These are phyloP conservation scores for Lissonota sp. DNA, from an alignment of 2,888 invertebrate species.

Conservation along the genomic window DNA sequence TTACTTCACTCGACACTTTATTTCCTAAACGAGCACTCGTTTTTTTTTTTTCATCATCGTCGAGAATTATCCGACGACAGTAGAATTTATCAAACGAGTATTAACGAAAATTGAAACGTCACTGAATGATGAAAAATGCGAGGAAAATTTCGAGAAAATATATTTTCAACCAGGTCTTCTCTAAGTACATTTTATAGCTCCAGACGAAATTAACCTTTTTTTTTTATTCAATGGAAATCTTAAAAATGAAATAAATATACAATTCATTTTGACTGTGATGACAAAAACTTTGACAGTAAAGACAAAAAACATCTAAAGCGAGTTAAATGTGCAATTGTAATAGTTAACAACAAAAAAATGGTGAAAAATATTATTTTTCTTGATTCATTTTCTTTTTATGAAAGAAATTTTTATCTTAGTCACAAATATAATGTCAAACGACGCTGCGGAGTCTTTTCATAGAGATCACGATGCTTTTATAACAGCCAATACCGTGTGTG, in stretches of 20 bases:
- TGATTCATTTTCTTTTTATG: too few species aligned
- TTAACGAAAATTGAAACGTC: slow-evolving; percentile 49
- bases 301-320: neutral
- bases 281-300: neutral
- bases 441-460: too few species aligned
- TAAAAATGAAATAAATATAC: neutral
- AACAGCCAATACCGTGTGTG: too few species aligned
- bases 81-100: slow-evolving; percentile 39
- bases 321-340: too few species aligned
- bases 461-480: too few species aligned
- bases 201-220: neutral
- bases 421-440: too few species aligned
- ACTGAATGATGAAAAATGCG: slow-evolving; percentile 18
- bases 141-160: slow-evolving; percentile 11
- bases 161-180: neutral
- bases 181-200: neutral
- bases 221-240: neutral
- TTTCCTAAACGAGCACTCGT: slow-evolving; percentile 4
- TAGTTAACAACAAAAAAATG: too few species aligned
- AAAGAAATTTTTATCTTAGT: too few species aligned
- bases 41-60: slow-evolving; percentile 7
- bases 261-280: neutral
- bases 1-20: slow-evolving; percentile 9
- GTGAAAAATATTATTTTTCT: too few species aligned
- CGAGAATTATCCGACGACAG: slow-evolving; percentile 41